phyloP scores from a whole-genome alignment of 1,140 invertebrate genomes.

The Drosophila guanche region DNA sequence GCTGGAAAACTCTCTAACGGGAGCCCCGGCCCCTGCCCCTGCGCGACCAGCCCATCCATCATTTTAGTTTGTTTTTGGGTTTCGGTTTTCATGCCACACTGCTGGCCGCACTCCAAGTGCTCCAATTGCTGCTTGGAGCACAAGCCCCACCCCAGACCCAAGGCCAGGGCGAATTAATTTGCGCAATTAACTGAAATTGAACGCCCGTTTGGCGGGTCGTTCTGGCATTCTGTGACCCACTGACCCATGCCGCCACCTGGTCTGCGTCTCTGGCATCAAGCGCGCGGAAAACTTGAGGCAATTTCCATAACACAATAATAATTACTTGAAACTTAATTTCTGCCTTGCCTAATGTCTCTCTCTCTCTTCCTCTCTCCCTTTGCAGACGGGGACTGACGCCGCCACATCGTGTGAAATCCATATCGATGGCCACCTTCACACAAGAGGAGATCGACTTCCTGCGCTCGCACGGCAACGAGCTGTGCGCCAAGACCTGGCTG shows the following conservation, averaged over 20 bases:
- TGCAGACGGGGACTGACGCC: constrained; percentile 97
- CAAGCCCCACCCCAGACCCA: constrained; percentile 35
- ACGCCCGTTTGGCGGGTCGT: constrained; percentile 68
- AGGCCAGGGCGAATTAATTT: constrained; percentile 72
- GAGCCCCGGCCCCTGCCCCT: constrained; percentile 4
- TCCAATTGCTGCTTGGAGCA: constrained; percentile 52
- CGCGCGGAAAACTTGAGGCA: constrained; percentile 15
- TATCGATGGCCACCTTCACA: constrained; percentile 99
- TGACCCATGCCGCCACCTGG: constrained; percentile 23
- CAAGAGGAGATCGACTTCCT: constrained; percentile 97
- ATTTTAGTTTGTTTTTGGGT: constrained; percentile 50
- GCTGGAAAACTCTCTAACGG: constrained; percentile 54
- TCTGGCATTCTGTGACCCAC: constrained; percentile 40
- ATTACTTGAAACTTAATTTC: constrained; percentile 6
- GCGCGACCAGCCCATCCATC: background rate
- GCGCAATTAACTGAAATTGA: constrained; percentile 76
- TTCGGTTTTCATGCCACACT: constrained; percentile 57
- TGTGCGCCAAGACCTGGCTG: constrained; percentile 95
- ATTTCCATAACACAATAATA: constrained; percentile 16
- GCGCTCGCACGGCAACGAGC: constrained; percentile 95
- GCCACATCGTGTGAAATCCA: constrained; percentile 98
- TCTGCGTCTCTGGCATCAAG: background rate
- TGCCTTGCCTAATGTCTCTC: too few relatives aligned
- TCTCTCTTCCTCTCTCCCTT: constrained; percentile 31
- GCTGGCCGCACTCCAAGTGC: constrained; percentile 26